Conservation (phyloP, 1,140 invertebrate genomes). For the Pectinophora gossypiella region DNA sequence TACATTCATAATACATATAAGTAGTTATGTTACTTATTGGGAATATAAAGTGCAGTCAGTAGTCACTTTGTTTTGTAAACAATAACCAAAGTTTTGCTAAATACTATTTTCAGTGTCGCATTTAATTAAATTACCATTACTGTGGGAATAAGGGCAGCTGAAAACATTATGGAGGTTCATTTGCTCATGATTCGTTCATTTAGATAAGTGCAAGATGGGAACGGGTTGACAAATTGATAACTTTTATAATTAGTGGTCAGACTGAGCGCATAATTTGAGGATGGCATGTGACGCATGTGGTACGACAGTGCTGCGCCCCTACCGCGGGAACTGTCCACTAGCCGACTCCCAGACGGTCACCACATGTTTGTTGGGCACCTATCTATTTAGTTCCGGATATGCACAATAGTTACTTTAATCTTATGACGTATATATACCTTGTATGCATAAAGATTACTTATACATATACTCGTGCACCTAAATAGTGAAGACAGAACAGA, state of each 20-base stretch:
- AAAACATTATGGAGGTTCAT: not conserved
- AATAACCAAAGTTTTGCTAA: too few species aligned
- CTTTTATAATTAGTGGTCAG: slow-evolving; percentile 49
- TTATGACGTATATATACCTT: too few species aligned
- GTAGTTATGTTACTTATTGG: too few species aligned
- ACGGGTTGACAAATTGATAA: slow-evolving; percentile 47
- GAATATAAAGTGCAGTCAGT: too few species aligned
- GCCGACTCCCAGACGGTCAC: slow-evolving; percentile 24
- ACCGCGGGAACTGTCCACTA: slow-evolving; percentile 30
- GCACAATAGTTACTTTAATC: slow-evolving; percentile 9
- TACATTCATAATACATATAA: too few species aligned
- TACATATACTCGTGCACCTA: too few species aligned
- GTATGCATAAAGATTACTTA: too few species aligned
- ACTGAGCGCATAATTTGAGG: slow-evolving; percentile 32
- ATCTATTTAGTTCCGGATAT: slow-evolving; percentile 20
- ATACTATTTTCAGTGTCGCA: too few species aligned
- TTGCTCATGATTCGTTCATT: slow-evolving; percentile 5
- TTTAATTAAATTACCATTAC: not conserved
- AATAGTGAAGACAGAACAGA: too few species aligned
- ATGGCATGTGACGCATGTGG: slow-evolving; percentile 29
- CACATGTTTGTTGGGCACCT: slow-evolving; percentile 27
- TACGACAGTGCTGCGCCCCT: not conserved
- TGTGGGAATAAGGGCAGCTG: slow-evolving; percentile 2
- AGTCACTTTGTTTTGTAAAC: too few species aligned
- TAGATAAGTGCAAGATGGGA: slow-evolving; percentile 20